Percentiles rank a stretch among this genome's conserved stretches.
These are phyloP conservation scores for Lamproptera curius DNA, from an alignment of 2,888 invertebrate species.

Conservation along the genomic window DNA sequence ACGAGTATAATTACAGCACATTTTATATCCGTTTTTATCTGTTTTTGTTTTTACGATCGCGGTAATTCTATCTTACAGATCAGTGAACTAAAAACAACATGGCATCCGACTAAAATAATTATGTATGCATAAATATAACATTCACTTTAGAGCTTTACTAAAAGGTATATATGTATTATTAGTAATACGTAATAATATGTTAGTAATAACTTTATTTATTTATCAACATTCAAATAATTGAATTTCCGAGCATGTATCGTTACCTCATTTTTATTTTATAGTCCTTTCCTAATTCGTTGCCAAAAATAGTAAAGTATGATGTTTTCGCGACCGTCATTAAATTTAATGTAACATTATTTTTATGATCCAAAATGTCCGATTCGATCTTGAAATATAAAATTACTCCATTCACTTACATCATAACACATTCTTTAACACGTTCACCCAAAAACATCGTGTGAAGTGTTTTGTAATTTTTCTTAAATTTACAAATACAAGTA, in stretches of 20 bases:
- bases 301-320: too few relatives aligned
- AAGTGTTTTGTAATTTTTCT: background rate
- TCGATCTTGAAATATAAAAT: background rate
- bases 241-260: too few relatives aligned
- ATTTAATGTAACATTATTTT: too few relatives aligned
- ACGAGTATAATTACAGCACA: slow-evolving; percentile 17
- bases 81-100: slow-evolving; percentile 1
- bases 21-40: slow-evolving; percentile 20
- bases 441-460: background rate
- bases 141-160: too few relatives aligned
- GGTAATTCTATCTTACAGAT: slow-evolving; percentile 14
- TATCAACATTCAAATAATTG: too few relatives aligned
- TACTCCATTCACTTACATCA: background rate
- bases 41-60: slow-evolving; percentile 17
- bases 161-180: too few relatives aligned
- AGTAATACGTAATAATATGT: too few relatives aligned
- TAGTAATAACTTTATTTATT: too few relatives aligned
- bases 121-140: background rate
- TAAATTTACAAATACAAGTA: background rate
- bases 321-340: too few relatives aligned
- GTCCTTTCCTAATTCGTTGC: too few relatives aligned
- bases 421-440: background rate
- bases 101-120: background rate
- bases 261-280: too few relatives aligned
- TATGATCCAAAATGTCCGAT: background rate